phyloP scores from a whole-genome alignment of 2,113 vertebrate genomes.

The Athene noctua region DNA sequence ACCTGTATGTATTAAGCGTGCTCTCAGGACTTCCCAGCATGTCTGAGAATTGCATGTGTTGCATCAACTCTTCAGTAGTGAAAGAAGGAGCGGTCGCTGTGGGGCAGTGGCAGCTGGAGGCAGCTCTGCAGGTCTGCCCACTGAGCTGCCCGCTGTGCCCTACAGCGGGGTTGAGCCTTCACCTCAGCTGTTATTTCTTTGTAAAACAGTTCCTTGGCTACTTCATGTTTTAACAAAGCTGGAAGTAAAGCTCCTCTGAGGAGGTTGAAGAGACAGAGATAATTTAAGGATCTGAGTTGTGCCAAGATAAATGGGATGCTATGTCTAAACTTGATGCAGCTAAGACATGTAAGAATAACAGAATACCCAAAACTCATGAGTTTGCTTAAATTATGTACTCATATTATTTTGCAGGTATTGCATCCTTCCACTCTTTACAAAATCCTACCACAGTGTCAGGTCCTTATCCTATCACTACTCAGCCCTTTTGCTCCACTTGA shows the following conservation, averaged over 20 bases:
- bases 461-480: background rate
- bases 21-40: background rate
- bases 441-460: background rate
- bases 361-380: background rate
- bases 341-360: background rate
- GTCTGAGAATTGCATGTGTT: background rate
- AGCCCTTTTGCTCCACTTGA: background rate
- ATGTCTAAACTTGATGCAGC: conserved; percentile 56
- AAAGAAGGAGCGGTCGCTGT: background rate
- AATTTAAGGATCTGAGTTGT: conserved; percentile 34
- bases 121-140: background rate
- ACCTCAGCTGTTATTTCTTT: background rate
- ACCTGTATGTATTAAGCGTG: rapidly evolving
- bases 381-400: background rate
- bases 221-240: conserved; percentile 43
- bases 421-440: background rate
- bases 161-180: background rate
- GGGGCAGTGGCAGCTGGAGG: background rate
- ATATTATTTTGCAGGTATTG: background rate
- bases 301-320: conserved; percentile 49
- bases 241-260: background rate
- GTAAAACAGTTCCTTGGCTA: conserved; percentile 1
- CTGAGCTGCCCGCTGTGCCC: background rate
- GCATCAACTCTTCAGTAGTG: background rate
- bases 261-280: conserved; percentile 17